Percentiles rank a stretch among this genome's conserved stretches.
phyloP scores from a whole-genome alignment of 2,888 invertebrate species.

The Metallyticus violacea region DNA sequence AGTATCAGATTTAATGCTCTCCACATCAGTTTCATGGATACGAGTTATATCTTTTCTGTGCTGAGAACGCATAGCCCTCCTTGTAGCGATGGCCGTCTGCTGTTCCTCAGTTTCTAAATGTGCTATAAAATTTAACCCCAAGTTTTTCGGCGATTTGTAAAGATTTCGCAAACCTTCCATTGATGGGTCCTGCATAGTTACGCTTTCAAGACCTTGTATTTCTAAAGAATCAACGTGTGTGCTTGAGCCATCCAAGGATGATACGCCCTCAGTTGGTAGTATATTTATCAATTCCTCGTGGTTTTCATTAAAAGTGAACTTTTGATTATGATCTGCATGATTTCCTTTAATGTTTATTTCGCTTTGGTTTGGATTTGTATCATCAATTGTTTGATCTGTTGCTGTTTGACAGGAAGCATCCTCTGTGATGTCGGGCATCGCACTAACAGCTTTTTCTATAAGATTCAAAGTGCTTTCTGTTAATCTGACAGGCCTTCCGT shows the following conservation, averaged over 20 bases:
- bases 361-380: not conserved
- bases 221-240: too few relatives aligned
- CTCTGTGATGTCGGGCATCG: not conserved
- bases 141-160: not conserved
- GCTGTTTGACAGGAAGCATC: not conserved
- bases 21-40: not conserved
- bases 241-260: too few relatives aligned
- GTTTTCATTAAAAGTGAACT: too few relatives aligned
- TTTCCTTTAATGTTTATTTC: not conserved
- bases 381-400: not conserved
- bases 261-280: not conserved
- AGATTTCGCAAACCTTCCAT: not conserved
- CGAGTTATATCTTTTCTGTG: not conserved
- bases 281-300: not conserved
- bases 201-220: too few relatives aligned
- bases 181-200: not conserved
- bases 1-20: not conserved
- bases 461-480: not conserved
- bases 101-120: not conserved
- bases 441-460: not conserved
- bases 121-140: not conserved
- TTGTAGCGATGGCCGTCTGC: not conserved
- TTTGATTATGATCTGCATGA: not conserved
- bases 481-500: conserved; percentile 21
- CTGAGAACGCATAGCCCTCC: not conserved